A percentile compares a stretch with the other conserved stretches of the same genome.
Evolutionary conservation across 2,797 vertebrate genomes (phyloP).

Genomic region (Acanthurus leucopareius): DNA sequence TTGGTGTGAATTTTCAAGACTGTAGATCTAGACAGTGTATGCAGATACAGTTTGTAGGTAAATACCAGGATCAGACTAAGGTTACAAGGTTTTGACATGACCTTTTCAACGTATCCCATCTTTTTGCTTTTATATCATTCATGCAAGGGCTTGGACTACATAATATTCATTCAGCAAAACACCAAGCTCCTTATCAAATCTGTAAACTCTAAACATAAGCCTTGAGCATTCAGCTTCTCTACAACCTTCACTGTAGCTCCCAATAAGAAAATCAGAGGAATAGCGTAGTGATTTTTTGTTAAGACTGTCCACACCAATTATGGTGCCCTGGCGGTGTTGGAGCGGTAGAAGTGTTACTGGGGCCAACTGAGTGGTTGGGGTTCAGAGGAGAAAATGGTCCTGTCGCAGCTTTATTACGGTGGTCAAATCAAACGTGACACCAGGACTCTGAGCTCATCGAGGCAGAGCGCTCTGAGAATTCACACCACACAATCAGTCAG

Average conservation of each 20-base stretch:
- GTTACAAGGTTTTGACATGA: background rate
- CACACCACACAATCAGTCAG: constrained; percentile 24
- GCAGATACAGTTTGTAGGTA: background rate
- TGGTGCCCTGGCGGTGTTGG: background rate
- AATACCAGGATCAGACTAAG: background rate
- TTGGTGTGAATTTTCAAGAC: background rate
- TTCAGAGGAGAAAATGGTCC: constrained; percentile 78
- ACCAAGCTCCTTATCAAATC: constrained; percentile 26
- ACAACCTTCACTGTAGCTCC: constrained; percentile 47
- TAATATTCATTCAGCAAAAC: constrained; percentile 13
- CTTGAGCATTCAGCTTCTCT: constrained; percentile 11
- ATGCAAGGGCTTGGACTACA: background rate
- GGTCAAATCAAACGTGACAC: constrained; percentile 85
- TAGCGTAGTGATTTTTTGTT: constrained; percentile 69
- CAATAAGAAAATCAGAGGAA: constrained; percentile 58
- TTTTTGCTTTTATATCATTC: background rate
- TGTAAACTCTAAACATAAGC: constrained; percentile 26
- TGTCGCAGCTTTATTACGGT: constrained; percentile 76
- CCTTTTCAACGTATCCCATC: background rate
- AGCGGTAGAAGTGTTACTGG: constrained; percentile 30
- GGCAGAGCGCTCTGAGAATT: constrained; percentile 28
- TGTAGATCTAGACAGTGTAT: background rate
- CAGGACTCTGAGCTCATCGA: constrained; percentile 66
- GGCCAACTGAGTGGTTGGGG: constrained; percentile 45
- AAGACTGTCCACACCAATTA: constrained; percentile 73